Percentiles rank a stretch among this genome's conserved stretches.
Evolutionary conservation across 1,140 invertebrate species (phyloP).

Genomic region (Drosophila grimshawi): DNA sequence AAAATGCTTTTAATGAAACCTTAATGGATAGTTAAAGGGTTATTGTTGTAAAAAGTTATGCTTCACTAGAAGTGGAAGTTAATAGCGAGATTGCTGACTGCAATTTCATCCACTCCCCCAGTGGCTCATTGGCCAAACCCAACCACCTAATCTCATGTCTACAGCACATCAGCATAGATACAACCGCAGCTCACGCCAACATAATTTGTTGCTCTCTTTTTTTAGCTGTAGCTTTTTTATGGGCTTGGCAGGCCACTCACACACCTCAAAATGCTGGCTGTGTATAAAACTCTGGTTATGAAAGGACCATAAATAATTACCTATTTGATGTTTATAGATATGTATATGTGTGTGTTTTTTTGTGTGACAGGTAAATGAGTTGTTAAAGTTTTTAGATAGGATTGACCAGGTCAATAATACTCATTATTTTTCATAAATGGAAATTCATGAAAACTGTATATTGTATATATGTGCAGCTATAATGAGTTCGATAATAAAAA

Average conservation of each 20-base stretch:
- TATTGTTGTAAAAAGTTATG: constrained; percentile 32
- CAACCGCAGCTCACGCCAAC: constrained; percentile 52
- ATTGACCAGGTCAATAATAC: not conserved
- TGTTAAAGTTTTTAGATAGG: not conserved
- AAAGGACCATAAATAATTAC: constrained; percentile 53
- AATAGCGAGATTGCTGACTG: constrained; percentile 8
- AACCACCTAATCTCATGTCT: constrained; percentile 56
- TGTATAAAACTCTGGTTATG: constrained; percentile 46
- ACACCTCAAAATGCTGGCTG: constrained; percentile 32
- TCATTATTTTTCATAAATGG: not conserved
- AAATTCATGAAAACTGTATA: too few relatives aligned
- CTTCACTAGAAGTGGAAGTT: constrained; percentile 21
- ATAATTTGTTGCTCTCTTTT: constrained; percentile 62
- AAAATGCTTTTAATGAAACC: constrained; percentile 50
- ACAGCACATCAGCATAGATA: constrained; percentile 62
- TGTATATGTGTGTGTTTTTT: constrained; percentile 4
- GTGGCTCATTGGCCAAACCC: constrained; percentile 17
- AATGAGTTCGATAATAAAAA: too few relatives aligned
- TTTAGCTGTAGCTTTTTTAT: constrained; percentile 19
- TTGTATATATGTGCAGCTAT: too few relatives aligned
- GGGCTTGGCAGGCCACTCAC: constrained; percentile 49
- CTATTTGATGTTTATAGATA: not conserved
- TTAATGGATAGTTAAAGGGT: constrained; percentile 34
- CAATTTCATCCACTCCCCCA: constrained; percentile 12
- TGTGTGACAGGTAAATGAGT: constrained; percentile 32